Evolutionary conservation across 2,888 invertebrate genomes (phyloP).

Genomic region (Brachyptera putata): DNA sequence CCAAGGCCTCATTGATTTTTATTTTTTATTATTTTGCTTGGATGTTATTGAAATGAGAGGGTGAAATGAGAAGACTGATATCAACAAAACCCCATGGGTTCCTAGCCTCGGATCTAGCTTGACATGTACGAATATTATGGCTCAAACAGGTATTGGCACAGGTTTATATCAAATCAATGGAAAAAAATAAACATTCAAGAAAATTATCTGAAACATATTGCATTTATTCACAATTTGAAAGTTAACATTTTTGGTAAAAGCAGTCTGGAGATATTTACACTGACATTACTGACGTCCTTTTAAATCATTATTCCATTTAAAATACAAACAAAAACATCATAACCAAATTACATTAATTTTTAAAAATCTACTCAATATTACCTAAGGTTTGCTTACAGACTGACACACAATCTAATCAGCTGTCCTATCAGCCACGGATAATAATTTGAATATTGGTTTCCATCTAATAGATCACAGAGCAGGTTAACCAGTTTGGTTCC

Average conservation of each 20-base stretch:
- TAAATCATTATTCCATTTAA: neutral
- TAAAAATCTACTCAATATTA: too few species aligned
- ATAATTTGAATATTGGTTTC: neutral
- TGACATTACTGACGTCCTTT: neutral
- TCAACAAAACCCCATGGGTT: too few species aligned
- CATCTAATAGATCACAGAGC: neutral
- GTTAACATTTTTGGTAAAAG: neutral
- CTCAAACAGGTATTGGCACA: too few species aligned
- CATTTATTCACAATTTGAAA: neutral
- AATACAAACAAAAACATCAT: neutral
- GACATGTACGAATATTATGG: too few species aligned
- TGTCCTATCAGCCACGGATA: neutral
- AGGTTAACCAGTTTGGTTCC: neutral
- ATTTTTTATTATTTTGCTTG: too few species aligned
- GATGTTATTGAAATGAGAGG: too few species aligned
- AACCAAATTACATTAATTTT: neutral
- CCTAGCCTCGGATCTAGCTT: too few species aligned
- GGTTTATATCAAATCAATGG: too few species aligned
- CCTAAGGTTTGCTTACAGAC: neutral
- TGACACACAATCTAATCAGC: conserved; percentile 1
- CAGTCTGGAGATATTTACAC: neutral
- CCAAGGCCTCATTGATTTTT: too few species aligned
- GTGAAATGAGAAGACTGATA: too few species aligned
- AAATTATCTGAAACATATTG: too few species aligned
- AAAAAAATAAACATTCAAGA: too few species aligned